A percentile compares a stretch with the other conserved stretches of the same genome.
Evolutionary conservation across 2,888 invertebrate genomes (phyloP).

Genomic region (Drosophila seclusa): DNA sequence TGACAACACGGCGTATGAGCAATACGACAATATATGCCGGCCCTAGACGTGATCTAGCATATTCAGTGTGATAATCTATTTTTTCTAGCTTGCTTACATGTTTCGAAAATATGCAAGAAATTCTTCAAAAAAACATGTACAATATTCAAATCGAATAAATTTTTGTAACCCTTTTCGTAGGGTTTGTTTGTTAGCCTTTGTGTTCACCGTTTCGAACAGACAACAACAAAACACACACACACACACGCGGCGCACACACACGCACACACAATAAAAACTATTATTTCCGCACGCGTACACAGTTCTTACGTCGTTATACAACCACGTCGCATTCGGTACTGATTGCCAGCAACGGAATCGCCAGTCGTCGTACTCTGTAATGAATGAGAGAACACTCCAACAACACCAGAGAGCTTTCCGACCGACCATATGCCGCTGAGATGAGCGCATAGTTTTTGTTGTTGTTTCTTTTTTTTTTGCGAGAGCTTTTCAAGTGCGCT

Average conservation of each 20-base stretch:
- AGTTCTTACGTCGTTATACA: slow-evolving; percentile 79
- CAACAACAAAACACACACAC: slow-evolving; percentile 27
- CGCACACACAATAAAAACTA: slow-evolving; percentile 38
- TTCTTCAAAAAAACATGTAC: slow-evolving; percentile 7
- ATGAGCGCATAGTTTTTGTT: slow-evolving; percentile 5
- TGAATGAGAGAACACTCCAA: slow-evolving; percentile 20
- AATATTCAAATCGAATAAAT: slow-evolving; percentile 27
- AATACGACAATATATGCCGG: slow-evolving; percentile 36
- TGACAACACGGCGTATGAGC: slow-evolving; percentile 64
- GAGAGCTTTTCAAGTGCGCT: slow-evolving; percentile 58
- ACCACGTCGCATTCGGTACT: slow-evolving; percentile 83
- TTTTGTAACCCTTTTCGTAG: slow-evolving; percentile 40
- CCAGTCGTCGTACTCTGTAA: slow-evolving; percentile 8
- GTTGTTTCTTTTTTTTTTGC: neutral
- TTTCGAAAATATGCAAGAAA: slow-evolving; percentile 31
- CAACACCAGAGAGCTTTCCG: slow-evolving; percentile 38
- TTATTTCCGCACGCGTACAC: slow-evolving; percentile 39
- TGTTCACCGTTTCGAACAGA: slow-evolving; percentile 36
- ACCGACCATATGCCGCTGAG: neutral
- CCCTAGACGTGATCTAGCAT: slow-evolving; percentile 17
- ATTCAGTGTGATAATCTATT: slow-evolving; percentile 8
- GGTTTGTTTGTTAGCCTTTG: slow-evolving; percentile 40
- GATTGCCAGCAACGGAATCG: slow-evolving; percentile 45
- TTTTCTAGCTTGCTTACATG: slow-evolving; percentile 44
- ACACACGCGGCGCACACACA: slow-evolving; percentile 18